Percentiles rank a stretch among this genome's conserved stretches.
Evolutionary conservation across 53 echinoderm and acorn worm species (phyloP).

Genomic region (Hippasteria phrygiana): DNA sequence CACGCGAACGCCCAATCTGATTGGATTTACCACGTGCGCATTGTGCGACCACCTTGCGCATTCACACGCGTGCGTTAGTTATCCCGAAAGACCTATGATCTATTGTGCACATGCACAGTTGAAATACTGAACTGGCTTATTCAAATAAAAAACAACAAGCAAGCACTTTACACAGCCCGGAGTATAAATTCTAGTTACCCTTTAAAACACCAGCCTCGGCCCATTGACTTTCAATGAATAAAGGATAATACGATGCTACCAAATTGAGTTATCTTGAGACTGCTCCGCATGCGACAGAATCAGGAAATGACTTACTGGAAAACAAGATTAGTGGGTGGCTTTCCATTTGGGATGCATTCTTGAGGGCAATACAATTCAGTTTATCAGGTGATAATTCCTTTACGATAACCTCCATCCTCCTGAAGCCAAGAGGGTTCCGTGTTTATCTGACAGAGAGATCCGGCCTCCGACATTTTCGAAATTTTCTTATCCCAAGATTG

Average conservation of each 20-base stretch:
- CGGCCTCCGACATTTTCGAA: not conserved
- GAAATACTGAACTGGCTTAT: no score
- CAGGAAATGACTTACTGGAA: not conserved
- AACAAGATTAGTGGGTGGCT: constrained; percentile 10
- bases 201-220: not conserved
- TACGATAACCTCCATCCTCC: not conserved
- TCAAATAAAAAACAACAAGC: no score
- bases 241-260: not conserved
- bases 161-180: no score
- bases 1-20: no score
- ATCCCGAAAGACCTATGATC: no score
- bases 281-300: not conserved
- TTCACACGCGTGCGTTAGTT: no score
- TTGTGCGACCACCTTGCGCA: no score
- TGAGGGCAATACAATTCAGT: not conserved
- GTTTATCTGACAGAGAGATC: not conserved
- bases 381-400: not conserved
- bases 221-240: not conserved
- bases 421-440: not conserved
- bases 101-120: no score
- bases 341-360: not conserved
- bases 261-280: constrained; percentile 6
- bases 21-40: no score
- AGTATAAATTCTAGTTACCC: not conserved
- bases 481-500: no score